Base-by-base conservation (phyloP, 1,140 invertebrate species). In the Hirudo medicinalis region DNA sequence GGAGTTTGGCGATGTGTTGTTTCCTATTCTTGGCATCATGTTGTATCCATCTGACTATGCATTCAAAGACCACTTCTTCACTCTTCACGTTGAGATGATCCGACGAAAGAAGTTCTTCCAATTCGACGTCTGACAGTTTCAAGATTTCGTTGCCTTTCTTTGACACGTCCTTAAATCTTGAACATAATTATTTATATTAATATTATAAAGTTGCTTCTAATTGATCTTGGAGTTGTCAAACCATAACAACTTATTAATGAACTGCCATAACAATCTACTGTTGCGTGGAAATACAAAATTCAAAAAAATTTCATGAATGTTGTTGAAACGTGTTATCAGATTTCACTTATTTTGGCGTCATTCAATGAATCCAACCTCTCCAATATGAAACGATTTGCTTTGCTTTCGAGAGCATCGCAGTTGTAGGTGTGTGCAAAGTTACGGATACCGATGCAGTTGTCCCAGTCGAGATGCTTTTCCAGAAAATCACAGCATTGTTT, bases 101-200 rank as follows among this genome's bases (percentile, higher is more conserved):
- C 73, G 89, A 92, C 19, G 90, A 90, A 76, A 99, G 91, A 73
- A 98, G 93, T 78, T 95, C 92, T 40, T 94, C 90, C 74, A 98
- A 84, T 82, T 97, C 92, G 70, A 89, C 87, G 25, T 94, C 89
- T 25, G 92, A 91, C 70, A 97, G 84, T 67, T 95, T 83, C 40
- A 97, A 83, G 82, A 97, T 97, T 83, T 98, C 95, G 80, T 97
- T 94, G 80, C 91, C 94, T 79, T 94, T 90, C 87, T 94, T 91
- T 54, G 95, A 91, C 86, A 91, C 76, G 54, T 76, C 72, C 19
- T 70, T 71, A 69, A 79, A 80, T 55, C 78, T 77, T 49, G 43
- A 49, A 49, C 43, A 17, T 49, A 9, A 49, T n/a, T n/a, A n/a
- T n/a, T n/a, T n/a, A n/a, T n/a, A n/a, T n/a, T n/a, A n/a, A 36